Conservation (phyloP, 2,113 vertebrate genomes). For the Equus quagga region DNA sequence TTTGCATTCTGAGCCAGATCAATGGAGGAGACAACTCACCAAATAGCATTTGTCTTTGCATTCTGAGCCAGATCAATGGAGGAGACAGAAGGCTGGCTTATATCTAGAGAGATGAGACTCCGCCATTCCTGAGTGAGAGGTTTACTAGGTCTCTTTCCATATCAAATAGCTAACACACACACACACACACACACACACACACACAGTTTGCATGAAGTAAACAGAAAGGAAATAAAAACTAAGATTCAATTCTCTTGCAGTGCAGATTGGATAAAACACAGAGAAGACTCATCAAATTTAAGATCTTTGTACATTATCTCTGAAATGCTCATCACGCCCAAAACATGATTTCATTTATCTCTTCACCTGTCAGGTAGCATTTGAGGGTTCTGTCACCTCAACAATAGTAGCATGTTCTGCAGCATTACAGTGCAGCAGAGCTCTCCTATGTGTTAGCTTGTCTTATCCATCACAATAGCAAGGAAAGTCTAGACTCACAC, state of each 20-base stretch:
- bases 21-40: background rate
- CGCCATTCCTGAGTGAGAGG: background rate
- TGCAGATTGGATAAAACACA: background rate
- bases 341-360: accelerated
- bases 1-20: background rate
- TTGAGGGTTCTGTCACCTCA: background rate
- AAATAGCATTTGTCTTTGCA: accelerated
- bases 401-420: accelerated
- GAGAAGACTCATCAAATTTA: too few relatives aligned
- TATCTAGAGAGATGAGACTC: accelerated
- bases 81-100: too few relatives aligned
- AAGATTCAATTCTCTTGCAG: background rate
- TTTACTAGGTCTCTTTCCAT: background rate
- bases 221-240: background rate
- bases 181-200: background rate
- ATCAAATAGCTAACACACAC: background rate
- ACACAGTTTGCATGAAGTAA: background rate
- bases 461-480: accelerated
- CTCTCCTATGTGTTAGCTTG: accelerated
- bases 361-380: accelerated
- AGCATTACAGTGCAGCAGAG: accelerated
- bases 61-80: background rate
- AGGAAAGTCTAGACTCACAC: background rate
- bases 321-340: background rate
- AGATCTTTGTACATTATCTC: background rate